Evolutionary conservation across 2,888 invertebrate genomes (phyloP).

Genomic region (Rhamphomyia laevipes): DNA sequence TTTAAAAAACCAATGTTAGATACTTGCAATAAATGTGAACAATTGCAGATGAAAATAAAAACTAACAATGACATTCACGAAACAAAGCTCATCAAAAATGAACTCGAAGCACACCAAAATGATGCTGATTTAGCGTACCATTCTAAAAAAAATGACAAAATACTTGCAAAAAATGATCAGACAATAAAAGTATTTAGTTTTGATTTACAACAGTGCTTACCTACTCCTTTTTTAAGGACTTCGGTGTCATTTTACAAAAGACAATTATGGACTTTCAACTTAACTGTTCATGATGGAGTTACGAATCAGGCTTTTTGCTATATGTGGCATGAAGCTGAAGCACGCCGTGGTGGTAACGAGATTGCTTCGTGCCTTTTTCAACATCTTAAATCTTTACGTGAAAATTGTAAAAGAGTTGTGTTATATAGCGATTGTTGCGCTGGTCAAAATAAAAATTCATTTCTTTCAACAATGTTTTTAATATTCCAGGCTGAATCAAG

Average conservation of each 20-base stretch:
- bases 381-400: background rate
- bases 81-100: background rate
- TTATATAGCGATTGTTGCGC: background rate
- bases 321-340: background rate
- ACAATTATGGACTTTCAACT: slow-evolving; percentile 13
- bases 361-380: background rate
- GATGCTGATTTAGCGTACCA: background rate
- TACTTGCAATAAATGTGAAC: slow-evolving; percentile 11
- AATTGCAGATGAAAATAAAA: background rate
- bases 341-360: background rate
- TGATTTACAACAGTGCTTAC: slow-evolving; percentile 15
- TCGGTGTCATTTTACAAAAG: slow-evolving; percentile 13
- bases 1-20: slow-evolving; percentile 11
- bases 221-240: slow-evolving; percentile 12
- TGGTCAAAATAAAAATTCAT: background rate
- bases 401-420: too few relatives aligned
- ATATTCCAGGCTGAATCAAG: background rate
- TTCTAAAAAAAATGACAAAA: background rate
- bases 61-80: background rate
- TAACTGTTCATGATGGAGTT: slow-evolving; percentile 11
- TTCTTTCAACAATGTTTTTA: background rate
- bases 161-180: background rate
- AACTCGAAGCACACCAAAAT: background rate
- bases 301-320: background rate
- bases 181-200: slow-evolving; percentile 2